phyloP scores from a whole-genome alignment of 2,888 invertebrate genomes.

The Dinocampus coccinellae region DNA sequence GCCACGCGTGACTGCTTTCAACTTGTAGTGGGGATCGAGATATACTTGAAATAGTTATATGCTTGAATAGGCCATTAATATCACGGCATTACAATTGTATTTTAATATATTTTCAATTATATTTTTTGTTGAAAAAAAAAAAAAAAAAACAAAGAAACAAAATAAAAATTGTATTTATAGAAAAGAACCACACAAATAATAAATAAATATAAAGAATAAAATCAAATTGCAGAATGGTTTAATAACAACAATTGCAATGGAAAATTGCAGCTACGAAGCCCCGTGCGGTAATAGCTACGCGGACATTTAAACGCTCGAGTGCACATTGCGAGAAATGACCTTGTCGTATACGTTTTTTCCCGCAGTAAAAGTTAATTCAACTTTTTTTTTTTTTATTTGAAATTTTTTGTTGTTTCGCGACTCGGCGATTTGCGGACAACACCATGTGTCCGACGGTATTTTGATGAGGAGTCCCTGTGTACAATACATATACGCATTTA shows the following conservation, averaged over 20 bases:
- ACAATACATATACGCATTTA: constrained; percentile 24
- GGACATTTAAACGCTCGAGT: constrained; percentile 7
- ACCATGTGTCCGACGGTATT: constrained; percentile 63
- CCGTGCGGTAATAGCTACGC: not conserved
- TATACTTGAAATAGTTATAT: not conserved
- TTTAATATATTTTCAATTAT: not conserved
- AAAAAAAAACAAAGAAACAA: too few species aligned
- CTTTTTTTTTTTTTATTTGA: constrained; percentile 52
- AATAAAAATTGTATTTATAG: not conserved
- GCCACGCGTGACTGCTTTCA: constrained; percentile 63
- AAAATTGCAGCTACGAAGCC: not conserved
- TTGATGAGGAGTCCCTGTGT: constrained; percentile 61
- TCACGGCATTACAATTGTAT: not conserved
- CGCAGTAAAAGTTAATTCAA: constrained; percentile 61
- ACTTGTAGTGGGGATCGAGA: constrained; percentile 30
- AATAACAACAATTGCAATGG: constrained; percentile 20
- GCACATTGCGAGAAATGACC: constrained; percentile 34
- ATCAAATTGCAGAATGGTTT: constrained; percentile 27
- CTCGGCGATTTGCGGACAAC: constrained; percentile 45
- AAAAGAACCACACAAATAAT: not conserved
- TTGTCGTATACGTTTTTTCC: constrained; percentile 51
- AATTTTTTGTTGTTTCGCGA: not conserved
- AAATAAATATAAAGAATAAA: not conserved
- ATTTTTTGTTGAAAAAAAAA: too few species aligned
- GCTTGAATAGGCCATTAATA: not conserved